Conservation (phyloP, 2,888 invertebrate genomes). For the Agelastica alni region DNA sequence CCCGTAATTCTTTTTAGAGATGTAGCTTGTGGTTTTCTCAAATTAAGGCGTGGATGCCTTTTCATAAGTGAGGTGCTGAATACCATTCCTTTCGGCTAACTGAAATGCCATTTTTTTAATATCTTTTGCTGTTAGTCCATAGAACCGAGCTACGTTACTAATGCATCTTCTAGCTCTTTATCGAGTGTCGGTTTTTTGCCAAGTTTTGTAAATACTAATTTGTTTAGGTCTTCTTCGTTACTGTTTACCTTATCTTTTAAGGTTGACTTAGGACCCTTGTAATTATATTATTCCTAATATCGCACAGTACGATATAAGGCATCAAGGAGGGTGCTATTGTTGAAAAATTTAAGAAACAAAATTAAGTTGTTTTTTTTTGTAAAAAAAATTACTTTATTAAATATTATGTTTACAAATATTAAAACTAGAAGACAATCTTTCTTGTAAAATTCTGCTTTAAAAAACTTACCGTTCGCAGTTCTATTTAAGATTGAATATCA, state of each 20-base stretch:
- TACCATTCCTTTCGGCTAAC: neutral
- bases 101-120: neutral
- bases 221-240: neutral
- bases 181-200: neutral
- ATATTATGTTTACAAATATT: neutral
- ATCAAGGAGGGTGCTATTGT: neutral
- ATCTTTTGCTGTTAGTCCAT: neutral
- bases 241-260: neutral
- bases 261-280: neutral
- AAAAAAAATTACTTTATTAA: neutral
- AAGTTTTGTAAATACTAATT: neutral
- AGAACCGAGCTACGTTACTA: neutral
- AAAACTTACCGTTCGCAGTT: neutral
- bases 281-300: neutral
- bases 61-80: neutral
- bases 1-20: too few species aligned
- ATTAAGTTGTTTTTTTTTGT: neutral
- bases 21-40: too few species aligned
- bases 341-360: neutral
- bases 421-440: neutral
- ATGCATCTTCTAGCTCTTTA: neutral
- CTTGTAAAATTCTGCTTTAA: neutral
- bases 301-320: neutral
- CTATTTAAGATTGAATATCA: neutral
- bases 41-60: neutral